A percentile compares a stretch with the other conserved stretches of the same genome.
Conservation (phyloP, 2,113 vertebrate genomes). For the Panthera tigris region DNA sequence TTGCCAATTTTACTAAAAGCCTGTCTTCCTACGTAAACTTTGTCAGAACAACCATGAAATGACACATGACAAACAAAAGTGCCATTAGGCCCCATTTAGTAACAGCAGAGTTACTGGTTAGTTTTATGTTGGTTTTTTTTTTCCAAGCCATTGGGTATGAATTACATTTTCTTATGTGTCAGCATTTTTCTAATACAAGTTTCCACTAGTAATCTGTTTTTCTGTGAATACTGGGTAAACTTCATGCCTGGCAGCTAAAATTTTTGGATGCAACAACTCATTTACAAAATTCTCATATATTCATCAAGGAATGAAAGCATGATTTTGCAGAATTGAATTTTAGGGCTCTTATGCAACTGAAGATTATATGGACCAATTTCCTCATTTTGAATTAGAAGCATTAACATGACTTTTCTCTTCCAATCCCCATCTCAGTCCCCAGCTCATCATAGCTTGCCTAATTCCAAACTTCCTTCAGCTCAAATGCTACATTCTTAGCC, state of each 20-base stretch:
- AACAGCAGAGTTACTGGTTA: conserved; percentile 66
- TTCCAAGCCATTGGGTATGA: conserved; percentile 77
- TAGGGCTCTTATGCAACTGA: conserved; percentile 49
- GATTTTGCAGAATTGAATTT: conserved; percentile 67
- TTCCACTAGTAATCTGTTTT: conserved; percentile 82
- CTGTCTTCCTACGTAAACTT: conserved; percentile 58
- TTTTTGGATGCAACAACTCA: conserved; percentile 66
- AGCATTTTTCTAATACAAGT: conserved; percentile 82
- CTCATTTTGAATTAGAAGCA: conserved; percentile 65
- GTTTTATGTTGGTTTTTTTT: not conserved
- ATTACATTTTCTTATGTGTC: conserved; percentile 83
- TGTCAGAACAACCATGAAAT: conserved; percentile 62
- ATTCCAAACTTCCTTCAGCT: not conserved
- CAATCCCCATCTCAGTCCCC: not conserved
- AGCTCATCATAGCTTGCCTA: not conserved
- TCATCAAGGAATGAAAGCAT: conserved; percentile 61
- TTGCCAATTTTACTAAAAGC: conserved; percentile 43
- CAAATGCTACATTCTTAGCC: not conserved
- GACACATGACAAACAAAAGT: conserved; percentile 56
- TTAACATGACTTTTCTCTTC: conserved; percentile 42
- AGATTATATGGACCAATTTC: conserved; percentile 63
- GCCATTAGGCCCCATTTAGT: conserved; percentile 60
- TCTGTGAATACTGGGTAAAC: conserved; percentile 76
- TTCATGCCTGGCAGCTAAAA: conserved; percentile 74
- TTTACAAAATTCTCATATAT: conserved; percentile 70